phyloP scores from a whole-genome alignment of 1,140 invertebrate species.

The Brachionus asplanchnoidis region DNA sequence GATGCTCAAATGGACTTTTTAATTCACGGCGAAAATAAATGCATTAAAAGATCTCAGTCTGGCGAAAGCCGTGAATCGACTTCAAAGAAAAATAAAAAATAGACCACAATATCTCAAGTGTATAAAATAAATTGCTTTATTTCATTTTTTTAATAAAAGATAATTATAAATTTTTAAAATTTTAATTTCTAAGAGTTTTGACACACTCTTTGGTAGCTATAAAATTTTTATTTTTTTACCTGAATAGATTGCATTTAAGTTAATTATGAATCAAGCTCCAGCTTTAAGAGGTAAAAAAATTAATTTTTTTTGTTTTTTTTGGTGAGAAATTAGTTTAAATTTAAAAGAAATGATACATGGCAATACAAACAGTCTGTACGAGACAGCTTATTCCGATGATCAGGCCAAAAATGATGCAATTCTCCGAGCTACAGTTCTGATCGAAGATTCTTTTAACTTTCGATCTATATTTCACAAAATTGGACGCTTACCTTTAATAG shows the following conservation, averaged over 20 bases:
- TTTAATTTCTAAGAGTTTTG: neutral
- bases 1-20: slow-evolving; percentile 16
- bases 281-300: neutral
- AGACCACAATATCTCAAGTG: neutral
- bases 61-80: neutral
- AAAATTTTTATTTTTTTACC: neutral
- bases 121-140: neutral
- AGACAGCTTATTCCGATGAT: neutral
- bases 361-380: neutral
- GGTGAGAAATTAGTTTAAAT: neutral
- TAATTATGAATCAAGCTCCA: neutral
- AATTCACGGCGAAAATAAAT: neutral
- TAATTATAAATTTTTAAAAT: neutral
- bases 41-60: neutral
- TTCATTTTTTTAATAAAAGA: neutral
- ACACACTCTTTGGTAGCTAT: neutral
- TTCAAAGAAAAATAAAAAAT: slow-evolving; percentile 7
- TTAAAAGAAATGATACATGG: neutral
- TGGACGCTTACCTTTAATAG: slow-evolving; percentile 45
- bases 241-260: neutral
- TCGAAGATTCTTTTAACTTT: slow-evolving; percentile 29
- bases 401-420: neutral
- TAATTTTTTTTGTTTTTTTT: neutral
- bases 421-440: neutral
- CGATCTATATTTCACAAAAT: slow-evolving; percentile 53